phyloP scores from a whole-genome alignment of 2,888 invertebrate genomes.

The Metallyticus violacea region DNA sequence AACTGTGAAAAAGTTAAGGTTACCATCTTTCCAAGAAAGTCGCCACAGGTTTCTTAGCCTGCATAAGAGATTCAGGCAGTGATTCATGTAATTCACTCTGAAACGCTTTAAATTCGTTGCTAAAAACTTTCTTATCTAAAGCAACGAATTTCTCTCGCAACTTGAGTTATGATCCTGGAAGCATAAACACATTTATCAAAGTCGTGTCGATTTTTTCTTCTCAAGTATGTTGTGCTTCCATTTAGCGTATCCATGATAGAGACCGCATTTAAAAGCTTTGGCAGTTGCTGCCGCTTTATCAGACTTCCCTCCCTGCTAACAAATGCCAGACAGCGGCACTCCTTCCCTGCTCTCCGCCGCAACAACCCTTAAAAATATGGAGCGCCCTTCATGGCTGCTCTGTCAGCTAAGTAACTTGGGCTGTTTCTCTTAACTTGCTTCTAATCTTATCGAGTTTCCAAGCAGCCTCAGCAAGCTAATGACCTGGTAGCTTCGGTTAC shows the following conservation, averaged over 20 bases:
- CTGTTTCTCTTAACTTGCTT: conserved; percentile 9
- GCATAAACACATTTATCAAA: not conserved
- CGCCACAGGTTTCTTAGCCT: too few relatives aligned
- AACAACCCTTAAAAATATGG: conserved; percentile 14
- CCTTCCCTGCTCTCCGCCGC: not conserved
- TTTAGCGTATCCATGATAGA: too few relatives aligned
- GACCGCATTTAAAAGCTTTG: not conserved
- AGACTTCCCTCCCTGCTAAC: not conserved
- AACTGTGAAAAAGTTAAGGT: too few relatives aligned
- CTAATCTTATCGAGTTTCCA: conserved; percentile 15
- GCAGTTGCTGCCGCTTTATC: not conserved
- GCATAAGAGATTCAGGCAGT: too few relatives aligned
- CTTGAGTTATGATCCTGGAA: not conserved
- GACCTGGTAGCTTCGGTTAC: not conserved
- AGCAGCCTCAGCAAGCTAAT: not conserved
- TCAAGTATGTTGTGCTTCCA: too few relatives aligned
- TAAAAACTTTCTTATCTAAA: too few relatives aligned
- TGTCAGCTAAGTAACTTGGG: conserved; percentile 8
- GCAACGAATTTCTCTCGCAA: too few relatives aligned
- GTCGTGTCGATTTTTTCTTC: too few relatives aligned
- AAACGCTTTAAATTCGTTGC: too few relatives aligned
- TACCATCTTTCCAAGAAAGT: too few relatives aligned
- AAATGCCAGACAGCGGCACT: not conserved
- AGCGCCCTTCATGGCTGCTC: too few relatives aligned
- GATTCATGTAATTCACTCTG: too few relatives aligned